Base-by-base conservation (phyloP, 2,888 invertebrate species). In the Macrophya annulata region DNA sequence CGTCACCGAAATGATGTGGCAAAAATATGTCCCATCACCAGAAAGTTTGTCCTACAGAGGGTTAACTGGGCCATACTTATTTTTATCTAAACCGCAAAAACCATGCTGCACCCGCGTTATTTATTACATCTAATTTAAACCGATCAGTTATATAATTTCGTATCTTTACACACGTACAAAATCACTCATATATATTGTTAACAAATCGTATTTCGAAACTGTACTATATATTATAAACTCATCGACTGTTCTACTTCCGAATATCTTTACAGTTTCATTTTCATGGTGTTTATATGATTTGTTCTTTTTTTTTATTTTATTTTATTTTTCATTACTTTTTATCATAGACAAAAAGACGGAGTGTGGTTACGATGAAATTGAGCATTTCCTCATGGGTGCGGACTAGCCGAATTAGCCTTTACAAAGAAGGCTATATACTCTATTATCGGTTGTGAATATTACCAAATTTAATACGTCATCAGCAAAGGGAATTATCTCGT, bases 1-100 rank as follows among this genome's bases (percentile, higher is more conserved):
- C 85, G 71, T 51, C 31, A 85, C 37, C 62, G 79, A 59, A 82
- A 82, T 85, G 77, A 85, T 37, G 72, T 71, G 71, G 79, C 85
- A 85, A 43, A 68, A 85, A 85, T 51, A 31, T 68, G 71, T 85
- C 81, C 71, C 71, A 81, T 82, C 72, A 81, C 85, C 77, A 85
- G 68, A 85, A 79, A 81, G 62, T 85, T 77, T 85, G 77, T 76
- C 85, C 71, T 48, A 85, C 31, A 68, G 71, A 43, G 25, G 37
- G 37, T 12, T 37, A 83, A 68, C 82, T 83, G 82, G 82, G 82
- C 65, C 82, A 68, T 45, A 17, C 31, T 55, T 37, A 55, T 51
- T 25, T 45, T 12, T 3, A 74, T 45, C 4, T 3, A 43, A 21
- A 40, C 40, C n/a, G 4, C 74, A 8, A 10, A 5, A 37, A 74